Base-by-base conservation (phyloP, 2,888 invertebrate genomes). In the Nasonovia ribisnigri region DNA sequence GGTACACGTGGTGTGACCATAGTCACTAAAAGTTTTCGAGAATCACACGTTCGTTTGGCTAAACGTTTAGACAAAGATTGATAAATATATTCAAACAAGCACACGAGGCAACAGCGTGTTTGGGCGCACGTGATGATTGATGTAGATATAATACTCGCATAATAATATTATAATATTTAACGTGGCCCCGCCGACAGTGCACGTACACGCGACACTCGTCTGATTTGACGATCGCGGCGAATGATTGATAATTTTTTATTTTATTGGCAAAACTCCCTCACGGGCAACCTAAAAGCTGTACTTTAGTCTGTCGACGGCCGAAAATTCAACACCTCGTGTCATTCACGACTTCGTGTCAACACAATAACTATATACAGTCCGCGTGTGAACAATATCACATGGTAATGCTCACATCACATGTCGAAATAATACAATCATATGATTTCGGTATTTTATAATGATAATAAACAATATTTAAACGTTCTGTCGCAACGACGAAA, bases 141-240 rank as follows among this genome's bases (percentile, higher is more conserved):
- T 88, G 87, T 51, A 42, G 26, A 6, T 42, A 43, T 84, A 0
- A 42, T 42, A 43, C 36, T 8, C 26, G 10, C 10, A 48, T 87
- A 87, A 87, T n/a, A 84, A 87, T 87, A 24, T 43, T 43, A n/a
- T 48, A 48, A 87, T n/a, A 48, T 88, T 36, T 51, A 88, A 54
- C 36, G 36, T 36, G 36, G 29, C 29, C 51, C 51, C 43, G 3
- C 26, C 26, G 13, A 46, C 86, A 43, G 29, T 20, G 36, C 5
- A 20, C 20, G 77, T 36, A 77, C 20, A 77, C 36, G 77, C 77
- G 77, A 77, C 77, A 77, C 77, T 20, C 36, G 36, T 36, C 8
- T 20, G 36, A 29, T n/a, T 29, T 26, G 86, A 43, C 46, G 29
- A 43, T 84, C 20, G 36, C 20, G 77, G 10, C 51, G n/a, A 36